Base-by-base conservation (phyloP, 1,140 invertebrate genomes). In the Bradysia coprophila region DNA sequence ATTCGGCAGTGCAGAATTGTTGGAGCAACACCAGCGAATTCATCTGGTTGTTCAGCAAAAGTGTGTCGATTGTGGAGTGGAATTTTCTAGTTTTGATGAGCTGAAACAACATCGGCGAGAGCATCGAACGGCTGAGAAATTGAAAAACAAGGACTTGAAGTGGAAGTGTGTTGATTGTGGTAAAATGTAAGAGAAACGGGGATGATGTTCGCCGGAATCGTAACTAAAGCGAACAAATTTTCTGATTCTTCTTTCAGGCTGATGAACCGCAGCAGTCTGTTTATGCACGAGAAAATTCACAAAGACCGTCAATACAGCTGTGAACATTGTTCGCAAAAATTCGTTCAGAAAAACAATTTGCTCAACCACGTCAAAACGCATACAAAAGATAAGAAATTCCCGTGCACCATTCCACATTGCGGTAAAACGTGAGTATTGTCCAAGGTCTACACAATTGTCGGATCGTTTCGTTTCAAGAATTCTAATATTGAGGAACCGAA, bases 361-460 rank as follows among this genome's bases (percentile, higher is more conserved):
- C 62, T 63, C 28, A 57, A 64, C 43, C 67, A 68, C 48, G 51
- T 68, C 6, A 62, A 69, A 16, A 64, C 67, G 21, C 70, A 76
- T 51, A 66, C 61, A 44, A 70, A 71, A 9, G 62, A 68, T 21
- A 41, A 73, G 73, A 51, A n/a, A n/a, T n/a, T n/a, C n/a, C 73
- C 73, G 0, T 76, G 72, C 48, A 60, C 65, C 45, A 79, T 75
- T 51, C 67, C 72, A 40, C 55, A 76, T 40, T 79, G 78, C 50
- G 58, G 62, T 33, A 63, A 65, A 51, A 51, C 57, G 44, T 54
- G 52, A 48, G 46, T 31, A 19, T n/a, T 24, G 31, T 40, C 19
- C 4, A 22, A 24, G 2, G n/a, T 13, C 21, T 2, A 40, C 8
- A 15, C 6, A 40, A 18, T 40, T 39, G 24, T 3, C 21, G 9